phyloP scores from a whole-genome alignment of 2,888 invertebrate genomes.

The Dimorphilus gyrociliatus region DNA sequence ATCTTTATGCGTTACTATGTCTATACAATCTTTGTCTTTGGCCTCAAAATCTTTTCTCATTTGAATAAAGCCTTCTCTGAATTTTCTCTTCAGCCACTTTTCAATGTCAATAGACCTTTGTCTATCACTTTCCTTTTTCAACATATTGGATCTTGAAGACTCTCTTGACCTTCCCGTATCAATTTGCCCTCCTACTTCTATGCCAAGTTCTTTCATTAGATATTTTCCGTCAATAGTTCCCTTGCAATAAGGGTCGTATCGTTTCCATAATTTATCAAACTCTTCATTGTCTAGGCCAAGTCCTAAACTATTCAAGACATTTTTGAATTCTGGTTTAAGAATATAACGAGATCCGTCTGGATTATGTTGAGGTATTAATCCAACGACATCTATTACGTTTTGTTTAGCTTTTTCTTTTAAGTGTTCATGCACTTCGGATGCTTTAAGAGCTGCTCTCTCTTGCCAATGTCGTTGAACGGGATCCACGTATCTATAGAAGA shows the following conservation, averaged over 20 bases:
- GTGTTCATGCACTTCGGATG: constrained; percentile 27
- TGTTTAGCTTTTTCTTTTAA: constrained; percentile 31
- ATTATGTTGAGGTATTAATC: constrained; percentile 28
- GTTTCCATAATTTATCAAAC: constrained; percentile 34
- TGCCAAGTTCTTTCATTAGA: constrained; percentile 7
- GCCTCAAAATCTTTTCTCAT: constrained; percentile 29
- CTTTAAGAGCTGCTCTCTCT: constrained; percentile 21
- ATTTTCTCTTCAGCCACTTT: constrained; percentile 34
- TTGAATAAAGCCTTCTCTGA: constrained; percentile 30
- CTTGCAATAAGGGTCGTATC: constrained; percentile 13
- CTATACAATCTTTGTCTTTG: constrained; percentile 19
- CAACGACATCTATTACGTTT: constrained; percentile 27
- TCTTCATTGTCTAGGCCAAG: constrained; percentile 30
- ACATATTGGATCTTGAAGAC: too few relatives aligned
- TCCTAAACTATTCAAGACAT: constrained; percentile 26
- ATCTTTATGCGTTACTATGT: constrained; percentile 22
- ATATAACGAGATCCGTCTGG: constrained; percentile 28
- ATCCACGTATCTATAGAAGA: too few relatives aligned
- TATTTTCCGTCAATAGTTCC: constrained; percentile 8
- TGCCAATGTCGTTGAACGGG: constrained; percentile 21
- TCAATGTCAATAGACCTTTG: constrained; percentile 29
- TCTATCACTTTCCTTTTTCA: constrained; percentile 24
- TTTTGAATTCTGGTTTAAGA: constrained; percentile 27
- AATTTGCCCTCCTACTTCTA: too few relatives aligned
- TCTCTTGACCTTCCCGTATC: too few relatives aligned